Evolutionary conservation across 2,113 vertebrate genomes (phyloP), one percentile per base, ranked within the genome.

Genomic region (Clinocottus analis): DNA sequence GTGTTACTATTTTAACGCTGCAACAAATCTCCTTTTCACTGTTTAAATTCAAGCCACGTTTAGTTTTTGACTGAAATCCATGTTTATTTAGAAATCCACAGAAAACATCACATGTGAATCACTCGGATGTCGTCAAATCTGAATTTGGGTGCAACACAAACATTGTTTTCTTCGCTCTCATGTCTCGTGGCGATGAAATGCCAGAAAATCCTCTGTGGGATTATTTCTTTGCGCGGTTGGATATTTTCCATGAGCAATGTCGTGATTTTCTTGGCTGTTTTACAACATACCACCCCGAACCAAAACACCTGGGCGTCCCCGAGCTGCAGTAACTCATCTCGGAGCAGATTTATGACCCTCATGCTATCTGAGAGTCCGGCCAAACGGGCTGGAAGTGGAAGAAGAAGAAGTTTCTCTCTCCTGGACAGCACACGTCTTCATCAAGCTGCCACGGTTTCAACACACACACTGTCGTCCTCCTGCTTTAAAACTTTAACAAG

Each of bases 401-500:
- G 16, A 29, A 55, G 39, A 16, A 29, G 16, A 17, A 55, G 0
- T 49, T 35, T 41, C 5, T 23, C n/a, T 16, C 11, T 9, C 12
- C 7, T 4, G 12, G 25, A 11, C 70, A n/a, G 59, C 11, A 59
- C 58, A 75, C 53, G 41, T 80, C 53, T 83, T 56, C 2, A 2
- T 71, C 23, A 62, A 23, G 8, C 60, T 49, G 63, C 49, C 65
- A 33, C 13, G 37, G 59, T 41, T 39, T 8, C 35, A 45, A 39
- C 55, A 59, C 55, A 59, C 55, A 35, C 33, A 51, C 17, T 4
- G 58, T 29, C 47, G 51, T 63, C 53, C 43, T 63, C 66, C 51
- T 72, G 73, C 27, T 81, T 72, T 72, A 83, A 63, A 75, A 39
- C 47, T 86, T 89, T 89, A 90, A 93, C 80, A 67, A 90, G 87